Evolutionary conservation across 1,140 invertebrate genomes (phyloP).

Genomic region (Lordiphosa clarofinis): DNA sequence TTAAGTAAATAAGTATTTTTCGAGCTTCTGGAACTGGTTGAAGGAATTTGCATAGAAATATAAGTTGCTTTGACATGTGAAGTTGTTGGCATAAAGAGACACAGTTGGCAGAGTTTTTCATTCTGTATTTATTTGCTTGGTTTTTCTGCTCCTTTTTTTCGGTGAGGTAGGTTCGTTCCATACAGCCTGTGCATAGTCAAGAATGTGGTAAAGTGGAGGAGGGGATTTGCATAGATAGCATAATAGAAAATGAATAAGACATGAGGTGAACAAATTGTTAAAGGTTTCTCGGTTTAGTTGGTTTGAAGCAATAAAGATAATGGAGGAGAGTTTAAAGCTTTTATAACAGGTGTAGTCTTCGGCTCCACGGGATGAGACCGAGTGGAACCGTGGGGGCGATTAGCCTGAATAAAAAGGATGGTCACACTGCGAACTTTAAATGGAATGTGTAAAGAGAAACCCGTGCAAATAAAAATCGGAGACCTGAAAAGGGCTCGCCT

Average conservation of each 20-base stretch:
- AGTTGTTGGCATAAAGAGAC: slow-evolving; percentile 14
- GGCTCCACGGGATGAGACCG: no score
- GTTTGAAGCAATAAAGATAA: no score
- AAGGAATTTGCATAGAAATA: slow-evolving; percentile 39
- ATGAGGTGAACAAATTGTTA: slow-evolving; percentile 2
- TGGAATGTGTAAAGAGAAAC: no score
- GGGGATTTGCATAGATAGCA: slow-evolving; percentile 10
- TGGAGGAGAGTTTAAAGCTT: no score
- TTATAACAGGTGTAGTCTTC: no score
- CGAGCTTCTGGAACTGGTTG: not conserved
- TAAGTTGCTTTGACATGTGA: slow-evolving; percentile 39
- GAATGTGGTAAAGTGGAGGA: not conserved
- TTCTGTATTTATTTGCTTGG: slow-evolving; percentile 1
- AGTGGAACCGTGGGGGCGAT: no score
- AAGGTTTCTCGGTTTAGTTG: not conserved
- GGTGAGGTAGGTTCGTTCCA: slow-evolving; percentile 4
- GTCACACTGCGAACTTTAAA: no score
- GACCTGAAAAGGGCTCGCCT: no score
- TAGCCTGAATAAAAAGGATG: no score
- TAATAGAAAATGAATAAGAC: slow-evolving; percentile 16
- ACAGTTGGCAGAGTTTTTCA: slow-evolving; percentile 5
- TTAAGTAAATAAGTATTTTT: slow-evolving; percentile 61
- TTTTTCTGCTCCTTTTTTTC: slow-evolving; percentile 7
- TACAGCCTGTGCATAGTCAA: slow-evolving; percentile 3
- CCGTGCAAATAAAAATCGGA: no score